A percentile compares a stretch with the other conserved stretches of the same genome.
Evolutionary conservation across 2,113 vertebrate genomes (phyloP).

Genomic region (Vimba vimba): DNA sequence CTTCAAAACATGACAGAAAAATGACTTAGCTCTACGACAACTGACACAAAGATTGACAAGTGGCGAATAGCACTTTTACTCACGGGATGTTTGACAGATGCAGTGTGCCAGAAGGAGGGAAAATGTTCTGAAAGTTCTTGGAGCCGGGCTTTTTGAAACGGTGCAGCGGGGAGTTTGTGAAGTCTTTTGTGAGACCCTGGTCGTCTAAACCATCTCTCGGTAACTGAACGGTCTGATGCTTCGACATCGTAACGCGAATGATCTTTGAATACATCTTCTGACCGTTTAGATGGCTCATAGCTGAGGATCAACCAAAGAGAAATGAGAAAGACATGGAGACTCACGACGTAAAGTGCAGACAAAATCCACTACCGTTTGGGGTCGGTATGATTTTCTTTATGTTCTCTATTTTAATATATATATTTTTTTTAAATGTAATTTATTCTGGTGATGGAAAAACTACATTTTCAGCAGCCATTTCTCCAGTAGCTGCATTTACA

Average conservation of each 20-base stretch:
- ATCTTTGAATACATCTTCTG: slow-evolving; percentile 99
- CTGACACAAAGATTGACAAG: slow-evolving; percentile 24
- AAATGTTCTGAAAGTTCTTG: slow-evolving; percentile 98
- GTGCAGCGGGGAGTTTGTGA: slow-evolving; percentile 94
- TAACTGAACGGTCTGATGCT: slow-evolving; percentile 94
- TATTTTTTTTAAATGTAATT: neutral
- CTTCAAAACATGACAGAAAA: slow-evolving; percentile 71
- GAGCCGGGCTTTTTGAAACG: slow-evolving; percentile 97
- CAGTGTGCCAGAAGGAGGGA: slow-evolving; percentile 94
- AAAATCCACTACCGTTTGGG: too few relatives aligned
- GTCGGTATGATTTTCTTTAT: too few relatives aligned
- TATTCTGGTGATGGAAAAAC: neutral
- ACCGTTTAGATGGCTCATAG: slow-evolving; percentile 97
- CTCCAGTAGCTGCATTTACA: too few relatives aligned
- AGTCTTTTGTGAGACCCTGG: slow-evolving; percentile 97
- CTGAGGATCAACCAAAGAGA: slow-evolving; percentile 63
- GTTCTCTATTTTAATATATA: too few relatives aligned
- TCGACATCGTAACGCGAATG: slow-evolving; percentile 94
- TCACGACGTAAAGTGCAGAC: neutral
- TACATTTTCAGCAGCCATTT: neutral
- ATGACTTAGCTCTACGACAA: slow-evolving; percentile 17
- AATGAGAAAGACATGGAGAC: neutral
- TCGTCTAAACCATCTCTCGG: slow-evolving; percentile 96
- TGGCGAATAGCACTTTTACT: slow-evolving; percentile 67
- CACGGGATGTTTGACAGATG: slow-evolving; percentile 98